Base-by-base conservation (phyloP, 1,140 invertebrate genomes). In the Pararge aegeria region DNA sequence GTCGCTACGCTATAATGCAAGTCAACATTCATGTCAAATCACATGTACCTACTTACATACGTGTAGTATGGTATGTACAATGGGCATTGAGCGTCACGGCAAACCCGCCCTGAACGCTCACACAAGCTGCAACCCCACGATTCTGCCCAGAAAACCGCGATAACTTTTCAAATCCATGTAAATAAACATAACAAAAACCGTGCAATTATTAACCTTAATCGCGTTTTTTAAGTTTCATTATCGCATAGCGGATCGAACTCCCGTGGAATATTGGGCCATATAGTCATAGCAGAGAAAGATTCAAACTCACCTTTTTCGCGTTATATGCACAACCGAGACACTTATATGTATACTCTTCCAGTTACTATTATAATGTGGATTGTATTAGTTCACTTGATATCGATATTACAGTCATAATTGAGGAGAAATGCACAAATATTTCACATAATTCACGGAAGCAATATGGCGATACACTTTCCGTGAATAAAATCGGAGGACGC, bases 141-240 rank as follows among this genome's bases (percentile, higher is more conserved):
- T 66, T 80, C 40, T 68, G 66, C 69, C 70, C 55, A 86, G 81
- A 85, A 89, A 88, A 86, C 87, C 85, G 83, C 85, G 83, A 84
- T 80, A 87, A 88, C 74, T 87, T 89, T 89, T 89, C 80, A 88
- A 89, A 88, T 88, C 86, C 83, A 87, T 88, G 87, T 89, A 90
- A 90, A 90, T 90, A 90, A 88, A 88, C 87, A 88, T 86, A 88
- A 90, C 81, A 87, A 90, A 90, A 90, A 88, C 79, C 89, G 89
- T 80, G 90, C 90, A 89, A 91, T 90, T 90, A 90, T 91, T 90
- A 87, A 87, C 90, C 90, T 91, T 91, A 91, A 90, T 87, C 86
- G 78, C 86, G 83, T 86, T 89, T 90, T 89, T 87, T 90, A 90
- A 90, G 89, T 90, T 89, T 90, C 87, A 91, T 90, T 89, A 91